These are phyloP conservation scores for Umimayanthus chanpuru DNA, from an alignment of 92 coral and sea anemone species.

Conservation along the genomic window DNA sequence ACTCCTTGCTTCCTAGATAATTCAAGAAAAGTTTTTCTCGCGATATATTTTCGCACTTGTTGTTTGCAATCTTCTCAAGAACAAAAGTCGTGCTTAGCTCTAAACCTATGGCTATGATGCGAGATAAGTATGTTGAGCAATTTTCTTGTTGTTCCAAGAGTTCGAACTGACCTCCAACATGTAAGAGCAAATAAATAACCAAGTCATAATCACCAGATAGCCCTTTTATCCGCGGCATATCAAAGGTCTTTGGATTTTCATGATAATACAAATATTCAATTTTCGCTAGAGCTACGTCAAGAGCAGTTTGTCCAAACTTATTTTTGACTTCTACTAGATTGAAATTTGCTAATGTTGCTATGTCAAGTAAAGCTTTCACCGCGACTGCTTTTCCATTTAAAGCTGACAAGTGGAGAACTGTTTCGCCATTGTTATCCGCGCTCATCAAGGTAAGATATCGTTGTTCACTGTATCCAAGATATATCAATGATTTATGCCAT, in stretches of 20 bases:
- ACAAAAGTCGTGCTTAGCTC: not conserved
- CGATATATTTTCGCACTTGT: not conserved
- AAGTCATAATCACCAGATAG: not conserved
- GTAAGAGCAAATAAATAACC: not conserved
- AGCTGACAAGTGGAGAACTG: not conserved
- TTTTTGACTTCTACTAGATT: not conserved
- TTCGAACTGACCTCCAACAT: not conserved
- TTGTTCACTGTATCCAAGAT: not conserved
- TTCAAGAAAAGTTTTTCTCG: not conserved
- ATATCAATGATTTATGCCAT: not conserved
- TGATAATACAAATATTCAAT: not conserved
- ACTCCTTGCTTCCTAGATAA: not conserved
- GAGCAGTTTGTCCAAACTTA: not conserved
- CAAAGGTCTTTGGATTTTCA: not conserved
- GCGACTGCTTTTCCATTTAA: not conserved
- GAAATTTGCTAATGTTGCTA: not conserved
- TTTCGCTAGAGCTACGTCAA: not conserved
- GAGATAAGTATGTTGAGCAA: not conserved
- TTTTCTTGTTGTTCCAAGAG: not conserved
- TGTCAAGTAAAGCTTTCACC: not conserved
- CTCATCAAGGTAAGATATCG: not conserved
- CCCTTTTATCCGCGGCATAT: not conserved
- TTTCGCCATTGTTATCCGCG: not conserved
- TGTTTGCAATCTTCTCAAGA: not conserved
- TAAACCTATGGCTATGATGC: not conserved